These are phyloP conservation scores for Drosophila fulvimacula DNA, from an alignment of 2,888 invertebrate genomes.

Conservation along the genomic window DNA sequence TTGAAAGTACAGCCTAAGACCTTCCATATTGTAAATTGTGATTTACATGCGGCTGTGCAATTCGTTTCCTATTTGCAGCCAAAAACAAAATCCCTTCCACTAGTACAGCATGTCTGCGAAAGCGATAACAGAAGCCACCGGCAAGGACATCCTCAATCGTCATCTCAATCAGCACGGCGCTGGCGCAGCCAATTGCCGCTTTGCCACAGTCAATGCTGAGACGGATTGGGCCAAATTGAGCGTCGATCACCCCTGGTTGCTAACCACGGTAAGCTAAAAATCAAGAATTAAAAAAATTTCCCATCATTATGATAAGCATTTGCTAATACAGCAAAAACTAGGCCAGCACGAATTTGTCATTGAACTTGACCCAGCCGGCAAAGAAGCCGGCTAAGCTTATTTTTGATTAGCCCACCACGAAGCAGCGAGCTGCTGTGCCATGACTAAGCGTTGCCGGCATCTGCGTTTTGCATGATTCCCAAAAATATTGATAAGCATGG, in stretches of 20 bases:
- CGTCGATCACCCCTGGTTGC: constrained; percentile 93
- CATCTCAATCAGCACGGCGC: constrained; percentile 89
- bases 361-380: constrained; percentile 51
- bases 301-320: constrained; percentile 30
- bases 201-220: constrained; percentile 91
- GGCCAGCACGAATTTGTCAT: constrained; percentile 35
- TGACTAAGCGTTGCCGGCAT: constrained; percentile 62
- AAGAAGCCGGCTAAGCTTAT: constrained; percentile 34
- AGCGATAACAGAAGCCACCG: constrained; percentile 97
- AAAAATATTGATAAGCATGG: constrained; percentile 60
- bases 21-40: constrained; percentile 1
- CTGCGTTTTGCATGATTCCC: constrained; percentile 33
- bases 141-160: constrained; percentile 95
- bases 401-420: constrained; percentile 65
- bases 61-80: constrained; percentile 23
- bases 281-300: constrained; percentile 9
- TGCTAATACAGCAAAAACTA: constrained; percentile 11
- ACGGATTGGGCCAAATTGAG: constrained; percentile 91
- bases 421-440: constrained; percentile 38
- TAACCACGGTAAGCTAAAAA: constrained; percentile 88
- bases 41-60: constrained; percentile 1
- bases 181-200: constrained; percentile 90
- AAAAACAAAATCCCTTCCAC: constrained; percentile 15
- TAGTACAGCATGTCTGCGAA: constrained; percentile 94
- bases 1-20: constrained; percentile 63